A percentile compares a stretch with the other conserved stretches of the same genome.
Evolutionary conservation across 2,888 invertebrate species (phyloP).

Genomic region (Clunio marinus): DNA sequence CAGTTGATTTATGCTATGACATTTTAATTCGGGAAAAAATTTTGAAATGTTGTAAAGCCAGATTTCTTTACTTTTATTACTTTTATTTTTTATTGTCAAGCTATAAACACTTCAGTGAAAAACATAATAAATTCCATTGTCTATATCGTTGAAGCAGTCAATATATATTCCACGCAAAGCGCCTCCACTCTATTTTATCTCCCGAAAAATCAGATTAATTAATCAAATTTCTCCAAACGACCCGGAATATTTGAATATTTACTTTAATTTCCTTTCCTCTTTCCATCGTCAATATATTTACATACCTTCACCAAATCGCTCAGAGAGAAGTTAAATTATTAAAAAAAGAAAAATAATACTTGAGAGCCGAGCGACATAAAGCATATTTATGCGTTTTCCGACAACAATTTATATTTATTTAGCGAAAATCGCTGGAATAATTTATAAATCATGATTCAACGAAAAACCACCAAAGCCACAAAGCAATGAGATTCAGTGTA

Average conservation of each 20-base stretch:
- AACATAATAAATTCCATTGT: no score
- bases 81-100: no score
- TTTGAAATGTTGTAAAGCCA: no score
- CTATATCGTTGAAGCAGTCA: no score
- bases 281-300: not conserved
- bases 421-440: slow-evolving; percentile 5
- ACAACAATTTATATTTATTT: slow-evolving; percentile 35
- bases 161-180: no score
- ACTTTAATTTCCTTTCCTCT: not conserved
- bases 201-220: not conserved
- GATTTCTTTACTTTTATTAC: no score
- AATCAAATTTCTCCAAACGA: not conserved
- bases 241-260: not conserved
- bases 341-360: not conserved
- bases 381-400: slow-evolving; percentile 1
- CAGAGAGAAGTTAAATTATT: not conserved
- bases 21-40: no score
- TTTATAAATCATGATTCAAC: not conserved
- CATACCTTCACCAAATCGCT: no score
- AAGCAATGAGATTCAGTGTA: not conserved
- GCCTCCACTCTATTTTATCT: no score
- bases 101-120: no score
- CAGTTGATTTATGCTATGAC: no score
- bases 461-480: not conserved
- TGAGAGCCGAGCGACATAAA: not conserved